Percentiles rank a stretch among this genome's conserved stretches.
These are phyloP conservation scores for Pecten maximus DNA, from an alignment of 2,888 invertebrate genomes.

Conservation along the genomic window DNA sequence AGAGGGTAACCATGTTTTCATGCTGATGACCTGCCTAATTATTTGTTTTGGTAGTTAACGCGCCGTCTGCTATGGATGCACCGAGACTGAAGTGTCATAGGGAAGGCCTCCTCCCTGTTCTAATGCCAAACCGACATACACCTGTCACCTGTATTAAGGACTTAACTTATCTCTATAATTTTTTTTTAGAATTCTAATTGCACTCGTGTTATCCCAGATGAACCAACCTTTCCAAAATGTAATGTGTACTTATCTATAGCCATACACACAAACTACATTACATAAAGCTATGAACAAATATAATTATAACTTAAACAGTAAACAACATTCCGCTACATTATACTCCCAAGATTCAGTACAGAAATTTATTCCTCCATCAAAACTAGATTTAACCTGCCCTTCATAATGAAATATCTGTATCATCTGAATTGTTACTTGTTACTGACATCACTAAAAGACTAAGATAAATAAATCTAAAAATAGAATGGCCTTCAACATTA, in stretches of 20 bases:
- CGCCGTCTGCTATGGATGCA: slow-evolving; percentile 5
- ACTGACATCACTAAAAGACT: neutral
- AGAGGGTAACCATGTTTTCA: neutral
- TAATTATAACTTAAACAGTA: neutral
- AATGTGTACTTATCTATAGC: neutral
- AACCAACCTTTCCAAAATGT: neutral
- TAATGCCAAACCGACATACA: neutral
- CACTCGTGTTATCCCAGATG: neutral
- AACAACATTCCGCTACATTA: neutral
- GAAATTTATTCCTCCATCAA: neutral
- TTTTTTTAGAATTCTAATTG: neutral
- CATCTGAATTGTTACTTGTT: neutral
- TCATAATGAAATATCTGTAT: neutral
- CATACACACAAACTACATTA: neutral
- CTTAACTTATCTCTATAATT: neutral
- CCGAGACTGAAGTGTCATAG: neutral
- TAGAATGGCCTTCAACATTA: neutral
- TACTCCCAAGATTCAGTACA: neutral
- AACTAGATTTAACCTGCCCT: neutral
- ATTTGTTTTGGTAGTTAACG: slow-evolving; percentile 23
- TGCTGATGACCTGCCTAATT: slow-evolving; percentile 26
- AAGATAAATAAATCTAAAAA: neutral
- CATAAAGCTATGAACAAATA: neutral
- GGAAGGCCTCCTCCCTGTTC: neutral
- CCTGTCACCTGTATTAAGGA: slow-evolving; percentile 21